Percentiles rank a stretch among this genome's conserved stretches.
phyloP scores from a whole-genome alignment of 2,888 invertebrate genomes.

The Yponomeuta plumbellus region DNA sequence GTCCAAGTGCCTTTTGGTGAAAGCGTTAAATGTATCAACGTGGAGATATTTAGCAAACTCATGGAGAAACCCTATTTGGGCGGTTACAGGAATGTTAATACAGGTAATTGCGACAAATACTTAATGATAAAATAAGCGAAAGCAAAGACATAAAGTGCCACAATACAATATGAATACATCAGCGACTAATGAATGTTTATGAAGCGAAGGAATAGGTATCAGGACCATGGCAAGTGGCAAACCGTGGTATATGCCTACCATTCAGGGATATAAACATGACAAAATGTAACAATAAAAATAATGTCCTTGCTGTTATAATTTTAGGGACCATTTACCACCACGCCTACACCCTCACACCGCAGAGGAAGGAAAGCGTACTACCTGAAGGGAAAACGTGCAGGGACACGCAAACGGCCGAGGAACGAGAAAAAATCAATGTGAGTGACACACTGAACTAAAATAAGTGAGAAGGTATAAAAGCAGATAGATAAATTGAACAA shows the following conservation, averaged over 20 bases:
- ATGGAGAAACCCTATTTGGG: slow-evolving; percentile 87
- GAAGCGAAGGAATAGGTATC: too few species aligned
- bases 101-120: too few species aligned
- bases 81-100: slow-evolving; percentile 84
- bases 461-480: not conserved
- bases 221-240: too few species aligned
- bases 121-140: too few species aligned
- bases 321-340: slow-evolving; percentile 83
- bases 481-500: too few species aligned
- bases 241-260: too few species aligned
- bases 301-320: slow-evolving; percentile 22
- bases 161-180: too few species aligned
- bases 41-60: slow-evolving; percentile 62
- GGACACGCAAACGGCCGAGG: slow-evolving; percentile 81
- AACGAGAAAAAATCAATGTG: slow-evolving; percentile 68
- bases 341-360: slow-evolving; percentile 89
- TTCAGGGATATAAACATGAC: too few species aligned
- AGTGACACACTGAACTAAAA: slow-evolving; percentile 26
- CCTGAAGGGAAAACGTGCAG: slow-evolving; percentile 72
- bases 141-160: too few species aligned
- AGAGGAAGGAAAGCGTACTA: slow-evolving; percentile 70
- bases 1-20: slow-evolving; percentile 60
- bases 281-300: too few species aligned
- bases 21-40: slow-evolving; percentile 58
- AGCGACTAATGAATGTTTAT: too few species aligned